Evolutionary conservation across 2,888 invertebrate genomes (phyloP), one percentile per base, ranked within the genome.

Genomic region (Rapana venosa): DNA sequence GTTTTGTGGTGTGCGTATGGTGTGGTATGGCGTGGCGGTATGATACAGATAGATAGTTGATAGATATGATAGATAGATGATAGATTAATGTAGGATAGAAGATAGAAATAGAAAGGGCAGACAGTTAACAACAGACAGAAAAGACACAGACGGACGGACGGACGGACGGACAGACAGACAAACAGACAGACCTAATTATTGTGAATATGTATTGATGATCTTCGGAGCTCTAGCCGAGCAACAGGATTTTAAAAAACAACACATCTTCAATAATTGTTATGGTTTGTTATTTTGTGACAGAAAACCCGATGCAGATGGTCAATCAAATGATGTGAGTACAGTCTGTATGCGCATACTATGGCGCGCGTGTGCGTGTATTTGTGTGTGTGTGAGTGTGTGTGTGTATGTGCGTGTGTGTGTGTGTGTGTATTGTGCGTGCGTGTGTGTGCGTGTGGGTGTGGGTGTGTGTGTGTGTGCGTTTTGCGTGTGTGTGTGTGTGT

Each of bases 321-420:
- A n/a, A 11, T 74, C 74, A n/a, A 22, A n/a, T 74, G n/a, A 74
- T 79, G 79, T 79, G 35, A 35, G 79, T 79, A 35, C 11, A 5
- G 79, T 32, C 30, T 35, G 32, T 2, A 15, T 0, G 32, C 22
- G 79, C 15, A 35, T 35, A 17, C n/a, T 32, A 13, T 8, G 8
- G 79, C 32, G 79, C 32, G 79, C 74, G 47, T 87, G 47, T 70
- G 66, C 30, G 36, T 70, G 32, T 70, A 35, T 32, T 30, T 70
- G 61, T 35, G 36, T n/a, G n/a, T 74, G 74, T n/a, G 74, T 26
- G 74, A 4, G 74, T 74, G 74, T 74, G 74, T n/a, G 74, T 74
- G 74, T 74, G 74, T 74, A 11, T n/a, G 74, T 26, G 74, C n/a
- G 74, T 74, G 74, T n/a, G 74, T 74, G 74, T n/a, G n/a, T 74